Evolutionary conservation across 2,797 vertebrate genomes (phyloP).

Genomic region (Sebastes dallii): DNA sequence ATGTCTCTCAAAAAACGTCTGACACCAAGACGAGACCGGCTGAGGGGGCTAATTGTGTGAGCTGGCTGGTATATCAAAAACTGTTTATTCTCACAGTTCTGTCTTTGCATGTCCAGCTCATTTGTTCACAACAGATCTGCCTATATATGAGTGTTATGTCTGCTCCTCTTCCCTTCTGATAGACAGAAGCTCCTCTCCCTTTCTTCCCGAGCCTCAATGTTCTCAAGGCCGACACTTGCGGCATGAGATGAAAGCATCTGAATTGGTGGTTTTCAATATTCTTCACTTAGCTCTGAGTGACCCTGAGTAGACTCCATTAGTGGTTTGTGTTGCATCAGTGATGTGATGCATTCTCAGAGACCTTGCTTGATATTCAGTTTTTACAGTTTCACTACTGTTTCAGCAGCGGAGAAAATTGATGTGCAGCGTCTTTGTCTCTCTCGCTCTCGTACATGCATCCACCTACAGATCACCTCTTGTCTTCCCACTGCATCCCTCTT

Average conservation of each 20-base stretch:
- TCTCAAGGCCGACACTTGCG: conserved; percentile 30
- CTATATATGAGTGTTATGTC: not conserved
- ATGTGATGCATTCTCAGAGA: conserved; percentile 19
- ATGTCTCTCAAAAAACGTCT: conserved; percentile 1
- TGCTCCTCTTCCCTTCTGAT: not conserved
- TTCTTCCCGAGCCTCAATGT: not conserved
- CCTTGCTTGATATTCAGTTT: conserved; percentile 13
- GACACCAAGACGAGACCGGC: conserved; percentile 18
- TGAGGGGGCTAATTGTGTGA: not conserved
- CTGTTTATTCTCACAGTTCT: not conserved
- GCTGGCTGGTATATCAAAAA: not conserved
- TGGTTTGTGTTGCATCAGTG: conserved; percentile 30
- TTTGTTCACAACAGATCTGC: not conserved
- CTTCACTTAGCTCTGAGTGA: conserved; percentile 29
- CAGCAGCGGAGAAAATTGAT: not conserved
- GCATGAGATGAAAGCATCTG: conserved; percentile 43
- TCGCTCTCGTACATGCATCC: not conserved
- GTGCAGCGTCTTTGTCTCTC: not conserved
- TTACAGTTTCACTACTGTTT: not conserved
- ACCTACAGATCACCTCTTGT: not conserved
- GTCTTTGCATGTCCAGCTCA: not conserved
- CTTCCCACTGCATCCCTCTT: not conserved
- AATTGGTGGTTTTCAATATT: conserved; percentile 40
- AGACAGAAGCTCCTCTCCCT: not conserved
- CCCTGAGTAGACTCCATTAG: conserved; percentile 48